Base-by-base conservation (phyloP, 2,113 vertebrate species). In the Nothoprocta perdicaria region DNA sequence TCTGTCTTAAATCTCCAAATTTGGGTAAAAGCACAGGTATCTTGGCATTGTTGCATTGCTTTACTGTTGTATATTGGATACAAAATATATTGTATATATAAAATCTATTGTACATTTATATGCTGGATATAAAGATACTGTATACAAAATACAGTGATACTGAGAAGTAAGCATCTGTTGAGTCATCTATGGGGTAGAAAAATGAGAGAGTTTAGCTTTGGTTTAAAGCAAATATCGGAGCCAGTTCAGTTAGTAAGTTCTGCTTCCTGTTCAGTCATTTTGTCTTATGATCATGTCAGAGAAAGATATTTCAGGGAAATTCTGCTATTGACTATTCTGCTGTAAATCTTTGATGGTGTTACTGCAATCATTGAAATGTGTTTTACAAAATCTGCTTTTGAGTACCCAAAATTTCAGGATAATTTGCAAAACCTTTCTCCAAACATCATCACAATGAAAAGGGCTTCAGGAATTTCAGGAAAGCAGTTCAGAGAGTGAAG, bases 381-480 rank as follows among this genome's bases (percentile, higher is more conserved):
- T 75, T 83, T 48, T 94, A 48, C 26, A 80, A 78, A 71, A 81
- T 83, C 52, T 93, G 11, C 2, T 63, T 86, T 93, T 72, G 16
- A 5, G 19, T 84, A 31, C 31, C 86, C 41, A 68, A 85, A 73
- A 46, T 67, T 83, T 10, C 13, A 31, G 60, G 69, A 95, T 29
- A 94, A 55, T 23, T 84, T 90, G 14, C 45, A 86, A 84, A 80
- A 75, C 35, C 40, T 86, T 86, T 83, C 88, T 66, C 16, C 78
- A 38, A 80, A 43, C 76, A 61, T 74, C 13, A 52, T 63, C 8
- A 11, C 75, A 60, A 91, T 75, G 66, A 93, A 86, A 90, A 91
- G 79, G 65, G 3, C 17, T 86, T 86, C 57, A 65, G 16, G 80
- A 90, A 72, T 80, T 91, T 89, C 57, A 65, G 43, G 57, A 88